phyloP scores from a whole-genome alignment of 2,888 invertebrate genomes.

The Choreutis nemorana region DNA sequence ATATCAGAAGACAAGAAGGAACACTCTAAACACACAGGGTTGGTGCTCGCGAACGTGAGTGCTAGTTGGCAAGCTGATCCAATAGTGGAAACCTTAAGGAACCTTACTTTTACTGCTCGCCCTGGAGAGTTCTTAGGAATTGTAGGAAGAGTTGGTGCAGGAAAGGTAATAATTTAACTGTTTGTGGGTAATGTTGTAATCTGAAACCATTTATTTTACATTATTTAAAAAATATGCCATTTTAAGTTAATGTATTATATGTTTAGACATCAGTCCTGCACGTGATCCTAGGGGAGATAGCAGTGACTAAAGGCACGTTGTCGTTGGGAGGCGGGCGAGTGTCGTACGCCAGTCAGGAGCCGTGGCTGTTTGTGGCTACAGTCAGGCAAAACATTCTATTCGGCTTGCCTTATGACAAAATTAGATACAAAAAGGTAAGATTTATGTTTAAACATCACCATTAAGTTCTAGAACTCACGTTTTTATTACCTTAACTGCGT shows the following conservation, averaged over 20 bases:
- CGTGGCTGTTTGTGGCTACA: slow-evolving; percentile 78
- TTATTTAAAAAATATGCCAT: too few relatives aligned
- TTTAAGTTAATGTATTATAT: slow-evolving; percentile 6
- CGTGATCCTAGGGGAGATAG: slow-evolving; percentile 76
- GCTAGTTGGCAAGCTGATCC: slow-evolving; percentile 47
- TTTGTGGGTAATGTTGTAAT: not conserved
- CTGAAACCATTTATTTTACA: not conserved
- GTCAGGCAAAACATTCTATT: slow-evolving; percentile 83
- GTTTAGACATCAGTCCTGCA: slow-evolving; percentile 70
- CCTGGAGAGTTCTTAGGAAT: slow-evolving; percentile 71
- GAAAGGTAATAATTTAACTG: slow-evolving; percentile 58
- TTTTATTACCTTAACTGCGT: too few relatives aligned
- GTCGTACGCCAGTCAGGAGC: slow-evolving; percentile 81
- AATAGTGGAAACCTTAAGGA: slow-evolving; percentile 62
- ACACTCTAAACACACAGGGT: slow-evolving; percentile 25
- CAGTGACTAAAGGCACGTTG: slow-evolving; percentile 66
- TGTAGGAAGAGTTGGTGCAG: slow-evolving; percentile 80
- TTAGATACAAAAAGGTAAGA: slow-evolving; percentile 54
- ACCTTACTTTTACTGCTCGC: slow-evolving; percentile 52
- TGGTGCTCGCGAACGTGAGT: slow-evolving; percentile 45
- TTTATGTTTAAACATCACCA: not conserved
- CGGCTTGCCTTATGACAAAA: slow-evolving; percentile 68
- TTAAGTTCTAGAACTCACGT: not conserved
- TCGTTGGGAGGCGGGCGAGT: slow-evolving; percentile 66
- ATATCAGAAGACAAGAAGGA: slow-evolving; percentile 17